Base-by-base conservation (phyloP, 2,888 invertebrate species). In the Osmoderma eremita region DNA sequence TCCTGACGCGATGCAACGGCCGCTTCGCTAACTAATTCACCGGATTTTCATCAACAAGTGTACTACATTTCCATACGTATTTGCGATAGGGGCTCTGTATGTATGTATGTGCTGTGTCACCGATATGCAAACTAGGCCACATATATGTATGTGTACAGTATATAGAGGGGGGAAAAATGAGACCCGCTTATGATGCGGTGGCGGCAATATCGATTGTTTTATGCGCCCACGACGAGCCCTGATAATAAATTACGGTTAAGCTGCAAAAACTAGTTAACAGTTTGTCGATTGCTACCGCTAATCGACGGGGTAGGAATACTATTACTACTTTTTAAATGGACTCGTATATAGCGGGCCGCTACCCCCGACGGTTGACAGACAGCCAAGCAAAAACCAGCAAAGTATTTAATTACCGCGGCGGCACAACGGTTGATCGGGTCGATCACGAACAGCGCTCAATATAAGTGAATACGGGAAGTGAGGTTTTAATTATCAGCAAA, bases 21-120 rank as follows among this genome's bases (percentile, higher is more conserved):
- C 50, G 50, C 5, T 24, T 15, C 13, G 5, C 30, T n/a, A 30
- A 51, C 30, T 51, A 51, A 51, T 20, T 6, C 20, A 10, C 13
- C 15, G 50, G 24, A 51, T 51, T 51, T 51, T 30, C 30, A 30
- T 51, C 50, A 51, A 51, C 50, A 51, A 51, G 50, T 51, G 50
- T 30, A 51, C 13, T 15, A 30, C 24, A 51, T 51, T 51, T 13
- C n/a, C 36, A 51, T 51, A 24, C 50, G 15, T 4, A 51, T 51
- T 15, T 30, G 15, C 13, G n/a, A 24, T 24, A 15, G 24, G 50
- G 48, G 8, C n/a, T 50, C 15, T 24, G 5, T 13, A 10, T 24
- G 6, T 24, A 3, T 15, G 18, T 30, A n/a, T 30, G 22, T 15
- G 15, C 24, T 51, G 24, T 24, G 6, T 13, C 24, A 18, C 10